Evolutionary conservation across 2,888 invertebrate genomes (phyloP).

Genomic region (Chrysolina haemoptera): DNA sequence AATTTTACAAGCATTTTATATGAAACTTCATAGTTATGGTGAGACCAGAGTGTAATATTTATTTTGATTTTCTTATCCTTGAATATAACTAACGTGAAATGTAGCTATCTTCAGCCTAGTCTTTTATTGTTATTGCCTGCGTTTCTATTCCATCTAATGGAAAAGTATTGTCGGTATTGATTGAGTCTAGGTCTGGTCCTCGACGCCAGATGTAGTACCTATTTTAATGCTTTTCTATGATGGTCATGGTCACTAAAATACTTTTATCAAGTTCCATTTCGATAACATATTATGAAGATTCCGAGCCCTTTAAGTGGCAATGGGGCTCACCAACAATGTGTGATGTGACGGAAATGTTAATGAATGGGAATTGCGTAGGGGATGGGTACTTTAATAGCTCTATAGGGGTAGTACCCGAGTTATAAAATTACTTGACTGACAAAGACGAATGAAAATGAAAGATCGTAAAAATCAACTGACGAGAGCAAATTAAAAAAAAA

Average conservation of each 20-base stretch:
- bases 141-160: constrained; percentile 37
- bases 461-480: too few relatives aligned
- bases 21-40: too few relatives aligned
- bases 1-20: too few relatives aligned
- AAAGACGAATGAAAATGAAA: too few relatives aligned
- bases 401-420: background rate
- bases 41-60: too few relatives aligned
- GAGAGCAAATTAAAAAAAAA: too few relatives aligned
- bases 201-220: constrained; percentile 22
- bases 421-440: too few relatives aligned
- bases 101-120: background rate
- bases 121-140: background rate
- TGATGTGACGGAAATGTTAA: background rate
- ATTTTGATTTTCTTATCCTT: background rate
- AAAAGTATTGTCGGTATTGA: constrained; percentile 48
- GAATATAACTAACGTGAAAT: background rate
- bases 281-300: constrained; percentile 8
- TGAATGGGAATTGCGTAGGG: background rate
- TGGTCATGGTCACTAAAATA: constrained; percentile 24
- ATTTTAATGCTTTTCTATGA: constrained; percentile 19
- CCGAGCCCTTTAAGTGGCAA: background rate
- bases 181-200: constrained; percentile 41
- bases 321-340: background rate
- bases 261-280: constrained; percentile 28
- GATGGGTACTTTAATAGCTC: background rate